A percentile compares a stretch with the other conserved stretches of the same genome.
Conservation (phyloP, 2,888 invertebrate species). For the Antheraea yamamai region DNA sequence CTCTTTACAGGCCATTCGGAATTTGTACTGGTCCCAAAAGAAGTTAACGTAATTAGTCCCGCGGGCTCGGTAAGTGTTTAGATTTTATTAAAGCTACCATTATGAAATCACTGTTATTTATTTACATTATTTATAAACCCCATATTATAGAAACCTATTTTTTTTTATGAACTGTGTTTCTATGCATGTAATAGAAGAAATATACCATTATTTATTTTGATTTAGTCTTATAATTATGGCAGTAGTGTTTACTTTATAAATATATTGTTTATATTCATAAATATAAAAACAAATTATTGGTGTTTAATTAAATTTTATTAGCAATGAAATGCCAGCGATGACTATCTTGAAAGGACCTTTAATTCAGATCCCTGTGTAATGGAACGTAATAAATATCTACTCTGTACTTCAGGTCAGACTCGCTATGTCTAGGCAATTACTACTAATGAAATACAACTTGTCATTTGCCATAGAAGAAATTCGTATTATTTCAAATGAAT, state of each 20-base stretch:
- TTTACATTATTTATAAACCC: background rate
- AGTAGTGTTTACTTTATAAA: background rate
- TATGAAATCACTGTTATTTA: slow-evolving; percentile 3
- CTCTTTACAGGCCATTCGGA: slow-evolving; percentile 78
- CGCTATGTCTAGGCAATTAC: slow-evolving; percentile 29
- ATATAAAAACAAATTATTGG: slow-evolving; percentile 33
- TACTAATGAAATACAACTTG: slow-evolving; percentile 16
- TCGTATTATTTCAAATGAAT: background rate
- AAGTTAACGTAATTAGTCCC: slow-evolving; percentile 73
- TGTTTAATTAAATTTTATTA: slow-evolving; percentile 47
- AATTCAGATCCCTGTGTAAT: slow-evolving; percentile 47
- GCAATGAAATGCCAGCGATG: slow-evolving; percentile 33
- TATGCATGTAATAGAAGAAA: background rate
- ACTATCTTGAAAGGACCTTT: slow-evolving; percentile 40
- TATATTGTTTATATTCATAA: background rate
- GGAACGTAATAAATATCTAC: slow-evolving; percentile 38
- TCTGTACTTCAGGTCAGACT: slow-evolving; percentile 31
- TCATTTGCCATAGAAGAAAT: slow-evolving; percentile 3
- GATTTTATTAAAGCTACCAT: slow-evolving; percentile 40
- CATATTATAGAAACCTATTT: background rate
- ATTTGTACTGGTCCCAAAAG: slow-evolving; percentile 74
- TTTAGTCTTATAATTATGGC: too few species aligned
- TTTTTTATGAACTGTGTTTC: background rate
- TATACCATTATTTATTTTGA: too few species aligned
- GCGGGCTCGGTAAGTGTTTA: slow-evolving; percentile 53